Conservation (phyloP, 1,140 invertebrate genomes). For the Psilanteris sp. region DNA sequence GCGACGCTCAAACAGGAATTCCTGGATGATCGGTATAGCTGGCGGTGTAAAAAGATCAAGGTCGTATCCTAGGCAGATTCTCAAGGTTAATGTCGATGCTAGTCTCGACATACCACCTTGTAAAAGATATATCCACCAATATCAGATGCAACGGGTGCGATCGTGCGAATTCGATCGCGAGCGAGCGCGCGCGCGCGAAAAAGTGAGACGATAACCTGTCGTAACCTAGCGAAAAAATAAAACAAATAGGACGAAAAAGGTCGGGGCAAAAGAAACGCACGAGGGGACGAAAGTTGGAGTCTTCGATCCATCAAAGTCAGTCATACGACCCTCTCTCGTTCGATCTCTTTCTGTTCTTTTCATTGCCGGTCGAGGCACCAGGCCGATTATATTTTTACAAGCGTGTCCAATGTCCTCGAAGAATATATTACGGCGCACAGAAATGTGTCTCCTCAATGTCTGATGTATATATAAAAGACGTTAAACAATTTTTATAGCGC, state of each 20-base stretch:
- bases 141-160: no score
- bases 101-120: conserved; percentile 1
- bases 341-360: conserved; percentile 59
- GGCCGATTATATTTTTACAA: conserved; percentile 68
- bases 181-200: conserved; percentile 23
- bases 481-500: conserved; percentile 53
- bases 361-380: conserved; percentile 40
- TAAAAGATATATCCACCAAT: no score
- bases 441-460: conserved; percentile 48
- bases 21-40: conserved; percentile 13
- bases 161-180: conserved; percentile 8
- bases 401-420: conserved; percentile 69
- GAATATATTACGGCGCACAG: conserved; percentile 63
- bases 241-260: conserved; percentile 55
- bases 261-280: conserved; percentile 13
- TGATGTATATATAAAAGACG: conserved; percentile 62
- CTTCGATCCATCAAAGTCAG: conserved; percentile 69
- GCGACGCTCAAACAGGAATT: conserved; percentile 4
- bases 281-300: conserved; percentile 60
- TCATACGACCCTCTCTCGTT: conserved; percentile 52
- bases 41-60: conserved; percentile 42
- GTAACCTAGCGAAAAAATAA: conserved; percentile 58
- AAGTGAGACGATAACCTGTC: conserved; percentile 67
- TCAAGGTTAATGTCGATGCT: conserved; percentile 21
- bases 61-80: conserved; percentile 39